Conservation (phyloP, 2,797 vertebrate species). For the Callimico goeldii region DNA sequence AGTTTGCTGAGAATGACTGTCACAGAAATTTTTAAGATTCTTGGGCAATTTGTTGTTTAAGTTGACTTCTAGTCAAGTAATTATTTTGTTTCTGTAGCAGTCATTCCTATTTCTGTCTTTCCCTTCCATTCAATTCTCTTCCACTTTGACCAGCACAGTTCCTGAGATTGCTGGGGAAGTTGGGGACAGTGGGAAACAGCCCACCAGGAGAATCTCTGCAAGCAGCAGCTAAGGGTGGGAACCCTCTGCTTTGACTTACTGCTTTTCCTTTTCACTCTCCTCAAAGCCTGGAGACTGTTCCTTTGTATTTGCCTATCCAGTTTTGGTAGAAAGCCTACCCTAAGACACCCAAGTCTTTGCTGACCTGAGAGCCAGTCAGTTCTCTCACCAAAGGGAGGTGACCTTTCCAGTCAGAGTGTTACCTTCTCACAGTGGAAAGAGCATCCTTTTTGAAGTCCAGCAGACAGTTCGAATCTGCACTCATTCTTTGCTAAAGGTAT, state of each 20-base stretch:
- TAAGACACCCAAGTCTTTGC: background rate
- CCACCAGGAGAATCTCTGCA: background rate
- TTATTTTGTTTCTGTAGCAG: background rate
- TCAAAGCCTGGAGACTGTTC: background rate
- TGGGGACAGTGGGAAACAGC: background rate
- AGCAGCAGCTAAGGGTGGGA: background rate
- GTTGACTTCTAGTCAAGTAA: background rate
- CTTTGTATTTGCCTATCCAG: background rate
- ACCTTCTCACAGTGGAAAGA: background rate
- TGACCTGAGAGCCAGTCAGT: background rate
- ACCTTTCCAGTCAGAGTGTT: background rate
- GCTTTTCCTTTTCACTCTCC: background rate
- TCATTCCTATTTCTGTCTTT: background rate
- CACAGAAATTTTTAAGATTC: background rate
- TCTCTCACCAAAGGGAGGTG: background rate
- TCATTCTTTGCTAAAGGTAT: background rate
- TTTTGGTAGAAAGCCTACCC: background rate
- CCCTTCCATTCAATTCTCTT: background rate
- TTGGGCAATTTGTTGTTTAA: background rate
- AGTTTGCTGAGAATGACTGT: background rate
- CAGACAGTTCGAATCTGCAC: background rate
- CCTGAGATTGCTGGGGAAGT: background rate
- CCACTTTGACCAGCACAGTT: background rate
- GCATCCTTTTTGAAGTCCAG: background rate
- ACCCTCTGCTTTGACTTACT: background rate